These are phyloP conservation scores for Callorhinus ursinus DNA, from an alignment of 2,113 vertebrate genomes.

Conservation along the genomic window DNA sequence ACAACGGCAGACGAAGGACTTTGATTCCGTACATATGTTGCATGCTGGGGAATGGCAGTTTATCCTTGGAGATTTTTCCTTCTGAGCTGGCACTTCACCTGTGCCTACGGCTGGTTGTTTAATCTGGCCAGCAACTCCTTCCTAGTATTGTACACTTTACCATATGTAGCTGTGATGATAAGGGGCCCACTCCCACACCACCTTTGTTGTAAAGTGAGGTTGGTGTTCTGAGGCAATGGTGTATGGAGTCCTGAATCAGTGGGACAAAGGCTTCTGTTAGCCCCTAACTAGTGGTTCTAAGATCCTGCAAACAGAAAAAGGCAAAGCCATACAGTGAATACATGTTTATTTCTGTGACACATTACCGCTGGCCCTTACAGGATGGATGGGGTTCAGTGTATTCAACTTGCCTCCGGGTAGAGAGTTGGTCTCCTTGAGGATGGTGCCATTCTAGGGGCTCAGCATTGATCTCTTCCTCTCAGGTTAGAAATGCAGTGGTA, in stretches of 20 bases:
- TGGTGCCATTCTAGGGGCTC: neutral
- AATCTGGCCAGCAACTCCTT: neutral
- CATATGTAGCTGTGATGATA: neutral
- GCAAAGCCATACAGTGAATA: neutral
- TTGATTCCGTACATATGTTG: rapidly evolving
- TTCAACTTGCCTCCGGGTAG: neutral
- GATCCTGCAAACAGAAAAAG: neutral
- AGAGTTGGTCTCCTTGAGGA: neutral
- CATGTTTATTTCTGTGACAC: neutral
- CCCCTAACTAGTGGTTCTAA: neutral
- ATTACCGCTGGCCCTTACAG: neutral
- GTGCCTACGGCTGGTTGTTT: neutral
- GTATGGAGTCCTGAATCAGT: no score
- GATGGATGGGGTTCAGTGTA: neutral
- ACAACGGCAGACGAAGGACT: neutral
- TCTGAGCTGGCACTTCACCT: neutral
- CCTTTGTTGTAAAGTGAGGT: neutral
- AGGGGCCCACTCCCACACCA: neutral
- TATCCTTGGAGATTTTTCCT: no score
- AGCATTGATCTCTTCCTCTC: neutral
- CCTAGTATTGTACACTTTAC: no score
- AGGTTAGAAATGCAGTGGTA: neutral
- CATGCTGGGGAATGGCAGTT: no score
- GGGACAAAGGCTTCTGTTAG: neutral
- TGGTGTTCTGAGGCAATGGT: neutral